phyloP scores from a whole-genome alignment of 2,113 vertebrate species.

The Oryzias melastigma region DNA sequence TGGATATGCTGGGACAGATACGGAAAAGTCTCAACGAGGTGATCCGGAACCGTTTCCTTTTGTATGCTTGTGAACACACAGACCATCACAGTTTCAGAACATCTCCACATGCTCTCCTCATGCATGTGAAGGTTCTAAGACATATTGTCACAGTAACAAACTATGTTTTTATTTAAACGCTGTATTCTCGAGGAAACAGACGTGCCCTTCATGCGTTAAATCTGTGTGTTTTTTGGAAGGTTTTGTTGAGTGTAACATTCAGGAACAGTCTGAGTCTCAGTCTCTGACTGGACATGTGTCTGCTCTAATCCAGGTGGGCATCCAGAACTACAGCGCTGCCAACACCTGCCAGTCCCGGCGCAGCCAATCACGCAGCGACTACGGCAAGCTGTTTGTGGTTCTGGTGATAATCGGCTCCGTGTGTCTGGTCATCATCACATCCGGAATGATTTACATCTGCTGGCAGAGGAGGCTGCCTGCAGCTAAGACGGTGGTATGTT shows the following conservation, averaged over 20 bases:
- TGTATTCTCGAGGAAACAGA: too few relatives aligned
- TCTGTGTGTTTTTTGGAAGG: too few relatives aligned
- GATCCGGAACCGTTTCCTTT: conserved; percentile 2
- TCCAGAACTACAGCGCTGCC: conserved; percentile 88
- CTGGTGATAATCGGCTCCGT: conserved; percentile 94
- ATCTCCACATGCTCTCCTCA: too few relatives aligned
- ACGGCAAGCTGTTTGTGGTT: conserved; percentile 95
- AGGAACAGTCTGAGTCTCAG: too few relatives aligned
- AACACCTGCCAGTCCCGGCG: conserved; percentile 84
- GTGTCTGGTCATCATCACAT: conserved; percentile 90
- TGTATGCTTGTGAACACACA: too few relatives aligned
- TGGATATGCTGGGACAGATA: conserved; percentile 86
- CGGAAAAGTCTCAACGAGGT: conserved; percentile 87
- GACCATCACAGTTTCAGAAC: too few relatives aligned
- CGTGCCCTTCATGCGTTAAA: too few relatives aligned
- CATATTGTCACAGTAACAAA: too few relatives aligned
- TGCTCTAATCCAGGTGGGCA: conserved; percentile 80
- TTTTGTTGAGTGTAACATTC: too few relatives aligned
- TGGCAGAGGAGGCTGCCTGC: conserved; percentile 91
- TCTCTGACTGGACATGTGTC: conserved; percentile 3
- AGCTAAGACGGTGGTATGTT: conserved; percentile 87
- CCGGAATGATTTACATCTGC: conserved; percentile 94
- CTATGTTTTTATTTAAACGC: too few relatives aligned
- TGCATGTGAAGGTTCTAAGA: too few relatives aligned
- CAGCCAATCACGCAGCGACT: conserved; percentile 89